Evolutionary conservation across 2,797 vertebrate species (phyloP).

Genomic region (Sebastes hubbsi): DNA sequence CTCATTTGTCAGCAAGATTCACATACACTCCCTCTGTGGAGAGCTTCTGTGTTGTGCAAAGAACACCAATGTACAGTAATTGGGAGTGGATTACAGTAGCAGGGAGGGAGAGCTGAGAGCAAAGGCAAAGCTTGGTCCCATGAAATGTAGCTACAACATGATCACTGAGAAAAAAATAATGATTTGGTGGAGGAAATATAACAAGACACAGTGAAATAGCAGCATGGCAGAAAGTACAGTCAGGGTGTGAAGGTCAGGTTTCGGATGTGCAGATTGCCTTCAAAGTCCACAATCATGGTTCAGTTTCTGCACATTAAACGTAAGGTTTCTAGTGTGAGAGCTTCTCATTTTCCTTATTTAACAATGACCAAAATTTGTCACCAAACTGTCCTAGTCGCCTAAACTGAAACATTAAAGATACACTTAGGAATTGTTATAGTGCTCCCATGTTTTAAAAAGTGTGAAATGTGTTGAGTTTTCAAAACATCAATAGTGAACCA

Average conservation of each 20-base stretch:
- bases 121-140: neutral
- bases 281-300: neutral
- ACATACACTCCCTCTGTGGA: neutral
- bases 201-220: constrained; percentile 28
- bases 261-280: neutral
- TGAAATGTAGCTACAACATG: neutral
- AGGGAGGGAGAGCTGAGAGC: neutral
- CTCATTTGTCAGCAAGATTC: neutral
- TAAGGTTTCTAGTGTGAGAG: neutral
- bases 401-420: neutral
- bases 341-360: neutral
- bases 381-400: neutral
- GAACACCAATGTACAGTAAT: neutral
- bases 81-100: neutral
- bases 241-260: neutral
- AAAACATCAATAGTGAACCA: neutral
- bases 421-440: neutral
- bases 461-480: neutral
- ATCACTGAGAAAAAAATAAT: neutral
- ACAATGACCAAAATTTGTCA: neutral
- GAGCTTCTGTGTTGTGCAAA: neutral
- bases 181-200: neutral
- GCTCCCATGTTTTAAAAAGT: neutral
- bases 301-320: neutral
- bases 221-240: constrained; percentile 7